phyloP scores from a whole-genome alignment of 2,113 vertebrate species.

The Dasypus novemcinctus region DNA sequence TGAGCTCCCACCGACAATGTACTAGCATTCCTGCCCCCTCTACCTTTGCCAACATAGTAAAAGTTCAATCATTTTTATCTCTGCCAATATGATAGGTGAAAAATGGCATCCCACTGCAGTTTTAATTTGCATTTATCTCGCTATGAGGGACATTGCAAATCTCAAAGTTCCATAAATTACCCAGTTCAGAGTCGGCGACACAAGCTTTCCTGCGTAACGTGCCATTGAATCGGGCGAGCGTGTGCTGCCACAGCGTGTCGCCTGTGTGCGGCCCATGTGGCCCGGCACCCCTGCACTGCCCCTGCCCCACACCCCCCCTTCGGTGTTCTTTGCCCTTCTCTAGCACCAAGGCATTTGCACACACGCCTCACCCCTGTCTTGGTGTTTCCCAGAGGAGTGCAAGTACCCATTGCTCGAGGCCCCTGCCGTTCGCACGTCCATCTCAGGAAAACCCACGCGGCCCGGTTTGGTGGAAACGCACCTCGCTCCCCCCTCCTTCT shows the following conservation, averaged over 20 bases:
- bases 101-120: background rate
- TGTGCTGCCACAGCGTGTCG: background rate
- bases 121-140: constrained; percentile 25
- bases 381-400: background rate
- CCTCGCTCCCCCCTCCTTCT: background rate
- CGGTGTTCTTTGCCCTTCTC: background rate
- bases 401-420: background rate
- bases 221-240: background rate
- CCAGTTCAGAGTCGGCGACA: background rate
- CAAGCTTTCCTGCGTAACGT: background rate
- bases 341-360: background rate
- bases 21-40: background rate
- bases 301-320: background rate
- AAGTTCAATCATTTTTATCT: constrained; percentile 60
- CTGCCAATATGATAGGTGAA: constrained; percentile 35
- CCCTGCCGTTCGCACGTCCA: background rate
- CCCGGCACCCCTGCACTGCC: background rate
- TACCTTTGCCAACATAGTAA: constrained; percentile 45
- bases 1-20: background rate
- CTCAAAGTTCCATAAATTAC: background rate
- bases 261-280: rapidly evolving
- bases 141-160: background rate
- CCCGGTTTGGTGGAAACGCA: background rate
- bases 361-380: background rate
- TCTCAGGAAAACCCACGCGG: background rate